Percentiles rank a stretch among this genome's conserved stretches.
Evolutionary conservation across 2,888 invertebrate genomes (phyloP).

Genomic region (Dolichopus griseipennis): DNA sequence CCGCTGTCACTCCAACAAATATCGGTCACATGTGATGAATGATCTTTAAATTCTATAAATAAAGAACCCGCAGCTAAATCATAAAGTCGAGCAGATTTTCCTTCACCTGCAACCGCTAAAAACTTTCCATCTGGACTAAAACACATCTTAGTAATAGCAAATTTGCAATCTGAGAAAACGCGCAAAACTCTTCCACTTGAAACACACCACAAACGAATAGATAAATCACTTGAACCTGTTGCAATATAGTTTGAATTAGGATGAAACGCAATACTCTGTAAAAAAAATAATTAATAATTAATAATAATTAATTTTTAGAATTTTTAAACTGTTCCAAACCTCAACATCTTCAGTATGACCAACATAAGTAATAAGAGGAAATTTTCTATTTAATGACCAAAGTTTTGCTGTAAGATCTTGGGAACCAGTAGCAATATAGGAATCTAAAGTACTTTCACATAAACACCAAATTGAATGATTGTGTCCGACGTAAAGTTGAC

Average conservation of each 20-base stretch:
- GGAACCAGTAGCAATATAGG: slow-evolving; percentile 82
- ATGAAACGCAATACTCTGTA: slow-evolving; percentile 64
- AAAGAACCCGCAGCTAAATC: slow-evolving; percentile 55
- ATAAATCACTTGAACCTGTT: slow-evolving; percentile 83
- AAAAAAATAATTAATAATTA: slow-evolving; percentile 8
- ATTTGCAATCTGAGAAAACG: slow-evolving; percentile 68
- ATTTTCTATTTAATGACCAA: slow-evolving; percentile 72
- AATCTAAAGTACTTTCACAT: slow-evolving; percentile 59
- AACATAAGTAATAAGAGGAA: slow-evolving; percentile 73
- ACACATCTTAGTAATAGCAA: slow-evolving; percentile 62
- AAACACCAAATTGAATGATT: slow-evolving; percentile 85
- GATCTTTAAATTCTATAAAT: slow-evolving; percentile 52
- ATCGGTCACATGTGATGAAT: slow-evolving; percentile 48
- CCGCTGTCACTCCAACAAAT: slow-evolving; percentile 53
- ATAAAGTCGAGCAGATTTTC: slow-evolving; percentile 55
- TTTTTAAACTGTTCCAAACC: no score
- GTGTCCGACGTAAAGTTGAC: slow-evolving; percentile 62
- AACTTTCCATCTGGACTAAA: slow-evolving; percentile 80
- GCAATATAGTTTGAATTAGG: slow-evolving; percentile 85
- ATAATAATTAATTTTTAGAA: not conserved
- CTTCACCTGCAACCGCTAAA: slow-evolving; percentile 73
- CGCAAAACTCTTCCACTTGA: slow-evolving; percentile 74
- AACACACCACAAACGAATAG: slow-evolving; percentile 78
- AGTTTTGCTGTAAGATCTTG: slow-evolving; percentile 77
- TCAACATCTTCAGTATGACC: slow-evolving; percentile 86